Base-by-base conservation (phyloP, 2,797 vertebrate genomes). In the Falco novaeseelandiae region DNA sequence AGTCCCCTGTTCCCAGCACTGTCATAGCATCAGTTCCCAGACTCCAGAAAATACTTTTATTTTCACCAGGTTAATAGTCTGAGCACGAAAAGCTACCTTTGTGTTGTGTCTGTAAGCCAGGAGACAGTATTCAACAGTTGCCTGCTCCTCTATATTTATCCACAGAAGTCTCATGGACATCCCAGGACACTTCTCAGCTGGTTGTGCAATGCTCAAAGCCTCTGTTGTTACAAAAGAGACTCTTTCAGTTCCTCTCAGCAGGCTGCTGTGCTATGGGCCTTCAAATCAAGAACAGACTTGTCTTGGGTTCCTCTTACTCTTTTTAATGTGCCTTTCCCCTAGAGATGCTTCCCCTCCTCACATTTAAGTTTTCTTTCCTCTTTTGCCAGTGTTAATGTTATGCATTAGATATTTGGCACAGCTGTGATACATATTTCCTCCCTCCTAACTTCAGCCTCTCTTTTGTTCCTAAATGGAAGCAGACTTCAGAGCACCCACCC, bases 221-320 rank as follows among this genome's bases (percentile, higher is more conserved):
- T 16, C 86, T 0, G 16, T 94, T 95, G 95, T 97, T 97, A 96
- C 96, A 70, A 87, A 97, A 95, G 55, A 89, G 93, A 85, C 81
- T 95, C 91, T 98, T 97, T 98, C 96, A 72, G 95, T 98, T 98
- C 97, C 96, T 96, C 96, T 97, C 92, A 96, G 66, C 84, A 92
- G 58, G 55, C 79, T 96, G 67, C 85, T 92, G 46, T 11, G 26
- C 58, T 93, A 25, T 63, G 73, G 84, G 58, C 81, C 65, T 96
- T 73, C 72, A 94, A 83, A 88, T 90, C 71, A 88, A 87, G 70
- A 96, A 32, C 55, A 96, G 72, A 86, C 66, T 89, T 7, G 12
- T 84, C 69, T 91, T 82, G 66, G 16, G 66, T 96, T 95, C 94
- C 90, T 93, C 91, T 80, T 95, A 77, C 6, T 94, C 77, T 67